Conservation (phyloP, 1,140 invertebrate species). For the Drosophila prosaltans region DNA sequence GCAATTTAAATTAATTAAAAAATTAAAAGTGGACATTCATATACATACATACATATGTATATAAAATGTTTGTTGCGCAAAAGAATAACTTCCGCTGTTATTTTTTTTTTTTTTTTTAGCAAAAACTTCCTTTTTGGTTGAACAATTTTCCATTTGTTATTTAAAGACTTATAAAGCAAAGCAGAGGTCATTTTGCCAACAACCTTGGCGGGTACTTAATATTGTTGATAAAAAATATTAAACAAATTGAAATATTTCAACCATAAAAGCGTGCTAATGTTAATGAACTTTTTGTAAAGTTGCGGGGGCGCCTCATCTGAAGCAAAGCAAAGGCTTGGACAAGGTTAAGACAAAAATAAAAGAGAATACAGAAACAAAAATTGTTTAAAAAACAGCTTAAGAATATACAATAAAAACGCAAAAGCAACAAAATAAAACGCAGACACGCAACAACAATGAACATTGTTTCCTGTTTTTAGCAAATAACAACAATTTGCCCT, state of each 20-base stretch:
- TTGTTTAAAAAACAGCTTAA: conserved; percentile 24
- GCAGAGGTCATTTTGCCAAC: conserved; percentile 29
- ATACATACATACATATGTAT: not conserved
- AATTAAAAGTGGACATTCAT: too few relatives aligned
- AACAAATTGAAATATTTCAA: conserved; percentile 39
- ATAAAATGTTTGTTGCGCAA: not conserved
- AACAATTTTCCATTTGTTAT: conserved; percentile 9
- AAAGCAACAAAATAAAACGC: conserved; percentile 26
- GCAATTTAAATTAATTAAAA: too few relatives aligned
- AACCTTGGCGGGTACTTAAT: conserved; percentile 41
- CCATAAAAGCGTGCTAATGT: conserved; percentile 38
- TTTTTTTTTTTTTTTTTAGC: not conserved
- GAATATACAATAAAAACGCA: conserved; percentile 47
- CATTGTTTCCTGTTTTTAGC: conserved; percentile 66
- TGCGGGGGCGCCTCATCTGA: conserved; percentile 25
- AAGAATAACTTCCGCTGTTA: too few relatives aligned
- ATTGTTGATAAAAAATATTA: conserved; percentile 35
- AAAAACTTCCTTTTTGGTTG: conserved; percentile 1
- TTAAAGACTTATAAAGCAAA: not conserved
- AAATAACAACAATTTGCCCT: conserved; percentile 27
- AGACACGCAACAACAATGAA: conserved; percentile 45
- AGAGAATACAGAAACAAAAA: conserved; percentile 45
- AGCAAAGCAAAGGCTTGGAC: conserved; percentile 25
- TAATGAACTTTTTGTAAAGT: conserved; percentile 63
- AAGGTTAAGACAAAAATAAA: conserved; percentile 51